Evolutionary conservation across 2,888 invertebrate species (phyloP).

Genomic region (Diaphora mendica): DNA sequence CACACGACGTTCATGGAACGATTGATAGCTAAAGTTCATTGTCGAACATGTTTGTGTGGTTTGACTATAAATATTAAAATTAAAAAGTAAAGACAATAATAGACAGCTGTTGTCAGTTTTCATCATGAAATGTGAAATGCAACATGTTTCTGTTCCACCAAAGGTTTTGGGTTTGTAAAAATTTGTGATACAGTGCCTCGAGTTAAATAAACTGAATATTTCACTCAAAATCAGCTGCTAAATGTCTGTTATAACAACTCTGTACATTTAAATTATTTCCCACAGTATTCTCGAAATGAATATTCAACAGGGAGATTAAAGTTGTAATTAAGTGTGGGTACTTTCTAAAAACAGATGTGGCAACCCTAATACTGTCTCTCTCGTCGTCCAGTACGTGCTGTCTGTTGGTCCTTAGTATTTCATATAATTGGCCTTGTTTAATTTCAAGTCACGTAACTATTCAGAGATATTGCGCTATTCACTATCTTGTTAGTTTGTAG

Average conservation of each 20-base stretch:
- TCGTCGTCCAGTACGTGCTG: background rate
- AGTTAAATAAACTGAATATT: no score
- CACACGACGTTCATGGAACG: no score
- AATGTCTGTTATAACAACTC: background rate
- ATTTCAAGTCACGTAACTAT: constrained; percentile 48
- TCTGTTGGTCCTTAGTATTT: constrained; percentile 3
- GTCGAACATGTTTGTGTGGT: no score
- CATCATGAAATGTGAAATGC: no score
- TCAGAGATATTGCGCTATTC: constrained; percentile 16
- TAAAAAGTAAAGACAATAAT: no score
- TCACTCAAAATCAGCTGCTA: background rate
- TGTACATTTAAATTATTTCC: background rate
- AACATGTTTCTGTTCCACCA: no score
- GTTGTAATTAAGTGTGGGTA: background rate
- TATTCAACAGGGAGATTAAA: background rate
- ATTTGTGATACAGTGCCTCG: no score
- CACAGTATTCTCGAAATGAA: background rate
- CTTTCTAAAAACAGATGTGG: background rate
- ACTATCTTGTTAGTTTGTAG: constrained; percentile 34
- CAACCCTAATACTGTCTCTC: background rate
- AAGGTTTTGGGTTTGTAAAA: no score
- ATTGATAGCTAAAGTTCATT: no score
- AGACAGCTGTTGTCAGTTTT: no score
- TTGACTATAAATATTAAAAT: no score
- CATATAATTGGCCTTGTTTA: constrained; percentile 33